These are phyloP conservation scores for Prionailurus viverrinus DNA, from an alignment of 2,113 vertebrate genomes.

Conservation along the genomic window DNA sequence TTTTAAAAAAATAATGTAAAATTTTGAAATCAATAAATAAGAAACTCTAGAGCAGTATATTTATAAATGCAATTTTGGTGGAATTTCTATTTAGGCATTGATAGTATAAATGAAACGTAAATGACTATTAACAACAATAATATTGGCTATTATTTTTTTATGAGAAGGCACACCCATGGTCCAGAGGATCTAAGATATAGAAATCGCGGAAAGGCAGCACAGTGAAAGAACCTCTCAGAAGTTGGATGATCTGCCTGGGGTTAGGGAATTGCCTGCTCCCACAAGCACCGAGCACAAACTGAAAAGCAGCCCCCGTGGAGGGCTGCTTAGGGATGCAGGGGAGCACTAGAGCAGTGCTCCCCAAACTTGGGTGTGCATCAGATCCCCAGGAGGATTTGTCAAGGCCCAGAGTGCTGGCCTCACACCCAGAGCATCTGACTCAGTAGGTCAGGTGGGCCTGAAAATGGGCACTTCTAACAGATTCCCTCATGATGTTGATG, in stretches of 20 bases:
- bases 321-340: neutral
- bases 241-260: neutral
- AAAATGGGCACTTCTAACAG: neutral
- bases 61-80: neutral
- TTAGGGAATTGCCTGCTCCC: neutral
- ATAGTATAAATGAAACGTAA: neutral
- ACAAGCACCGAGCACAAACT: neutral
- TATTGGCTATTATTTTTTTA: neutral
- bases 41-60: neutral
- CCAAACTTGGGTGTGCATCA: neutral
- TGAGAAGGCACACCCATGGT: neutral
- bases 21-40: neutral
- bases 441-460: neutral
- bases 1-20: neutral
- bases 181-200: neutral
- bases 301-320: neutral
- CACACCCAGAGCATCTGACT: neutral
- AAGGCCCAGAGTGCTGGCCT: neutral
- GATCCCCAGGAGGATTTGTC: neutral
- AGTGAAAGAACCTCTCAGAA: neutral
- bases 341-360: neutral
- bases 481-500: neutral
- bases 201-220: neutral
- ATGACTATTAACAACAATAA: neutral
- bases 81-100: neutral